Conservation (phyloP, 2,888 invertebrate genomes). For the Argynnis bischoffii region DNA sequence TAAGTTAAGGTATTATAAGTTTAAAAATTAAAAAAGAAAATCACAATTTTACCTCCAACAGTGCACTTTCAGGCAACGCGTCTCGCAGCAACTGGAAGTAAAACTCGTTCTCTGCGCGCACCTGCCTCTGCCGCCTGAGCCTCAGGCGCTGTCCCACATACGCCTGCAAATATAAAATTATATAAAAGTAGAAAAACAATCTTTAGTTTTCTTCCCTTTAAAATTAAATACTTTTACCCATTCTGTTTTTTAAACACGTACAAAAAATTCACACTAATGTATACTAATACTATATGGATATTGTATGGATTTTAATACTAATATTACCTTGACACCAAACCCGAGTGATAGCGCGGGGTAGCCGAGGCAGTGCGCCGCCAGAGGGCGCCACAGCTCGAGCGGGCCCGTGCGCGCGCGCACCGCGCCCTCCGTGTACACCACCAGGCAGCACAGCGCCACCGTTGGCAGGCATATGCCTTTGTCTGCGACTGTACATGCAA, state of each 20-base stretch:
- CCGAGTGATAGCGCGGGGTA: slow-evolving; percentile 98
- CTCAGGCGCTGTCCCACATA: slow-evolving; percentile 95
- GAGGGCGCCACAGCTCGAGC: slow-evolving; percentile 95
- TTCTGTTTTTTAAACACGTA: no score
- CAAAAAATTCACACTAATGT: no score
- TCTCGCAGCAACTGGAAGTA: slow-evolving; percentile 95
- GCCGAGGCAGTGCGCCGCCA: slow-evolving; percentile 96
- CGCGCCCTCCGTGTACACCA: slow-evolving; percentile 97
- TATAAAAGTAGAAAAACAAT: not conserved
- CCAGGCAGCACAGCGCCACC: slow-evolving; percentile 95
- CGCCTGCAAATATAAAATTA: slow-evolving; percentile 53
- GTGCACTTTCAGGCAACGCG: slow-evolving; percentile 87
- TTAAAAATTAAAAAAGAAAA: no score
- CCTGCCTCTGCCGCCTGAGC: slow-evolving; percentile 94
- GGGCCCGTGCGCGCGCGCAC: slow-evolving; percentile 85
- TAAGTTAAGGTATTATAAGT: no score
- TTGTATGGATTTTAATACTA: not conserved
- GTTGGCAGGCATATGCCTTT: slow-evolving; percentile 97
- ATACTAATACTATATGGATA: no score
- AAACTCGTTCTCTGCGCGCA: slow-evolving; percentile 97
- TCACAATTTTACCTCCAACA: slow-evolving; percentile 58
- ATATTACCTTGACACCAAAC: slow-evolving; percentile 90
- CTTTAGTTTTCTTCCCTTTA: no score
- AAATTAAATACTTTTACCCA: no score
- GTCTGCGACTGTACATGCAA: slow-evolving; percentile 80